Conservation (phyloP, 2,888 invertebrate species). For the Sphaerophoria taeniata region DNA sequence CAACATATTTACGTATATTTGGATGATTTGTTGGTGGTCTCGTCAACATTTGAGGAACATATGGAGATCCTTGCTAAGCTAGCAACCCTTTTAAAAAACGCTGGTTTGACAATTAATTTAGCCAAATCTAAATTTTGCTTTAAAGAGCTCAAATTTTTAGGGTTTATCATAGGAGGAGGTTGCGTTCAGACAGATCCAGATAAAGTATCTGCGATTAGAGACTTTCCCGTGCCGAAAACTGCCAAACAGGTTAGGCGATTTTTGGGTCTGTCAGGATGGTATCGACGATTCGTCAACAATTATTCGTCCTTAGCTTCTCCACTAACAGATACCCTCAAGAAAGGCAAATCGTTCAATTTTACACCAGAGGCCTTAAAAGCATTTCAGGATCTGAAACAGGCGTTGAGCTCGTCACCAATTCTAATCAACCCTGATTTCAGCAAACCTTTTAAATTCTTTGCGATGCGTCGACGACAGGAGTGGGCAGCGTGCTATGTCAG, state of each 20-base stretch:
- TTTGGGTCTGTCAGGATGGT: too few relatives aligned
- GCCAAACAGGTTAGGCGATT: background rate
- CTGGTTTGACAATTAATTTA: too few relatives aligned
- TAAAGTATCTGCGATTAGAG: too few relatives aligned
- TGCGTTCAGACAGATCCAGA: too few relatives aligned
- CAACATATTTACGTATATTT: too few relatives aligned
- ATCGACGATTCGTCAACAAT: slow-evolving; percentile 4
- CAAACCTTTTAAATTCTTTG: background rate
- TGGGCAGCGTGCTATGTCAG: background rate
- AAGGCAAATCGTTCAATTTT: background rate
- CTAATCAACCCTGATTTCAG: background rate
- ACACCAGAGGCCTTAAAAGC: background rate
- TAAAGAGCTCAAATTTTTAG: slow-evolving; percentile 9
- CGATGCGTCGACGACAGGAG: slow-evolving; percentile 3
- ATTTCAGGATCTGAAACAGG: background rate
- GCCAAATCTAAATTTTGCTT: background rate
- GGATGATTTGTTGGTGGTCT: too few relatives aligned
- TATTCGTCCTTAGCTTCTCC: too few relatives aligned
- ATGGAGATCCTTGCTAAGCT: too few relatives aligned
- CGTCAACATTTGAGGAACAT: too few relatives aligned
- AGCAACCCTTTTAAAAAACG: too few relatives aligned
- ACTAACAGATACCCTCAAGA: too few relatives aligned
- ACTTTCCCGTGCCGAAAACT: background rate
- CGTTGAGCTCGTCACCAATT: background rate
- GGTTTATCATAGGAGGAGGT: slow-evolving; percentile 2